Conservation (phyloP, 2,888 invertebrate genomes). For the Amphipoea lucens region DNA sequence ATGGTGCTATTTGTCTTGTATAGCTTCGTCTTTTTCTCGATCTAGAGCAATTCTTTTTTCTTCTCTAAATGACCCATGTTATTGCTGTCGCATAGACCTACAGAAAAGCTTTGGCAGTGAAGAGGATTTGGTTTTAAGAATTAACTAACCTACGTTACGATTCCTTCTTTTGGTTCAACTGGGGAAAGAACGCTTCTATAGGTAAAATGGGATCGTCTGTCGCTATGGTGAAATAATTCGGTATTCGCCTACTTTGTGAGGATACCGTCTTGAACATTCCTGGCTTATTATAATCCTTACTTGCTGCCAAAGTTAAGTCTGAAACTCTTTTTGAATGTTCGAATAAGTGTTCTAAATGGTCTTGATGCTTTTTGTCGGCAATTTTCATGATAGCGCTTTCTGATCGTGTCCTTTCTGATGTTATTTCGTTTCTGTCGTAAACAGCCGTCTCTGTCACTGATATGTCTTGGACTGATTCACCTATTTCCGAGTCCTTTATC, state of each 20-base stretch:
- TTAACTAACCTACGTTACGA: conserved; percentile 79
- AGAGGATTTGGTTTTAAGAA: conserved; percentile 83
- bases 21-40: background rate
- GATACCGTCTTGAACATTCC: conserved; percentile 93
- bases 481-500: conserved; percentile 82
- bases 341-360: conserved; percentile 84
- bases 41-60: background rate
- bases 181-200: conserved; percentile 95
- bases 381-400: conserved; percentile 91
- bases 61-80: conserved; percentile 1
- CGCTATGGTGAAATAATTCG: conserved; percentile 93
- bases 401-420: conserved; percentile 86
- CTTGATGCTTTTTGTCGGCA: conserved; percentile 88
- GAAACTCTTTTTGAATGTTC: conserved; percentile 93
- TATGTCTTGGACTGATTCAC: conserved; percentile 85
- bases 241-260: conserved; percentile 91
- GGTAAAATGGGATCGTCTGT: conserved; percentile 95
- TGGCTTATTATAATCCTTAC: conserved; percentile 93
- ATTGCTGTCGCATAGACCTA: conserved; percentile 55
- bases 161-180: conserved; percentile 91
- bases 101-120: conserved; percentile 85
- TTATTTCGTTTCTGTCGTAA: conserved; percentile 80
- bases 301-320: conserved; percentile 93
- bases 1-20: background rate
- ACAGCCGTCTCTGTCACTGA: conserved; percentile 81